Percentiles rank a stretch among this genome's conserved stretches.
phyloP scores from a whole-genome alignment of 1,140 invertebrate species.

The Zaprionus camerounensis region DNA sequence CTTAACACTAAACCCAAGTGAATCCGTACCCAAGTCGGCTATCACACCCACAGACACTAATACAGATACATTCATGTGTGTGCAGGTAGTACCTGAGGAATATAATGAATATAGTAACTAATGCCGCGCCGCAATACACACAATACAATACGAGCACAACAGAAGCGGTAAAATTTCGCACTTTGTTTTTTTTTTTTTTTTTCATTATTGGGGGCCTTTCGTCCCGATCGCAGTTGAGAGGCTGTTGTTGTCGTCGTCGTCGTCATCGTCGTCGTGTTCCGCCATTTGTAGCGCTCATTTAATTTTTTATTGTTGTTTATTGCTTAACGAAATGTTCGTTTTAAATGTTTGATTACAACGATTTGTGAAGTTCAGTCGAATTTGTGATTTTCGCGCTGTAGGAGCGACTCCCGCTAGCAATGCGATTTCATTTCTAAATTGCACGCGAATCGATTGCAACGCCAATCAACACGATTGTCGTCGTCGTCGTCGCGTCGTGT shows the following conservation, averaged over 20 bases:
- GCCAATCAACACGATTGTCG: background rate
- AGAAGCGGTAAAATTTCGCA: constrained; percentile 72
- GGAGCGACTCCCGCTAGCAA: constrained; percentile 58
- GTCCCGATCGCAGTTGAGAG: constrained; percentile 20
- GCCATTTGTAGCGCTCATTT: constrained; percentile 80
- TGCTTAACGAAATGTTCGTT: constrained; percentile 77
- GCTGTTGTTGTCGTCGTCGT: constrained; percentile 10
- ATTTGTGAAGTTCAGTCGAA: constrained; percentile 82
- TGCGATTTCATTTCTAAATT: constrained; percentile 57
- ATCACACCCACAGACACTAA: background rate
- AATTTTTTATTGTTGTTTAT: constrained; percentile 82
- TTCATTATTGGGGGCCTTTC: constrained; percentile 11
- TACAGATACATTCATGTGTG: constrained; percentile 1
- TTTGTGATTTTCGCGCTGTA: constrained; percentile 79
- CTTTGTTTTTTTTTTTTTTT: constrained; percentile 58
- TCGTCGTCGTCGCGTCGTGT: constrained; percentile 33
- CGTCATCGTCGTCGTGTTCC: constrained; percentile 60
- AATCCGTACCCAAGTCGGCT: background rate
- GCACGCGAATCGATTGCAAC: constrained; percentile 57
- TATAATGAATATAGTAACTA: constrained; percentile 33
- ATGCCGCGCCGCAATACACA: constrained; percentile 7
- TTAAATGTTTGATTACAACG: constrained; percentile 84
- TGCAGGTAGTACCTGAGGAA: constrained; percentile 8
- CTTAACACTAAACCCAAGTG: background rate
- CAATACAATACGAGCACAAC: constrained; percentile 13